A percentile compares a stretch with the other conserved stretches of the same genome.
These are phyloP conservation scores for Sebastes oblongus DNA, from an alignment of 2,797 vertebrate species.

Conservation along the genomic window DNA sequence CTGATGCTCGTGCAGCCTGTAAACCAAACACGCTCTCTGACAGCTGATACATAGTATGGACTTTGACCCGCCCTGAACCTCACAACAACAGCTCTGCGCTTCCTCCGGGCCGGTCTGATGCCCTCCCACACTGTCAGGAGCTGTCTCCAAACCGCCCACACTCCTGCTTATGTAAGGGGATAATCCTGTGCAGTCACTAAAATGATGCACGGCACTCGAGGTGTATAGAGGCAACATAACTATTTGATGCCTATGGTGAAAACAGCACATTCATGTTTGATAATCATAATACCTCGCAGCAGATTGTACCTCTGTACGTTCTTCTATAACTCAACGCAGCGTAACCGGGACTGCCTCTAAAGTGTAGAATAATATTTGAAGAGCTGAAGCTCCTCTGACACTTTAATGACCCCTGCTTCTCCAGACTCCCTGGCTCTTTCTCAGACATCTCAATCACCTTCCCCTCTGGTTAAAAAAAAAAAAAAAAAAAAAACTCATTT, in stretches of 20 bases:
- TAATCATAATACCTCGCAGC: constrained; percentile 7
- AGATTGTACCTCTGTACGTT: not conserved
- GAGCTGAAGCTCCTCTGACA: constrained; percentile 54
- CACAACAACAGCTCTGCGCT: constrained; percentile 36
- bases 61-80: constrained; percentile 43
- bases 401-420: constrained; percentile 59
- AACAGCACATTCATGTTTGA: constrained; percentile 43
- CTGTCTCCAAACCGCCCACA: constrained; percentile 53
- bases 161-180: constrained; percentile 52
- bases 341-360: constrained; percentile 1
- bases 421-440: constrained; percentile 67
- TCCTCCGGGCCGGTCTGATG: constrained; percentile 40
- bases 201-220: constrained; percentile 32
- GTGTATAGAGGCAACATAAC: constrained; percentile 18
- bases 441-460: constrained; percentile 75
- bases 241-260: constrained; percentile 21
- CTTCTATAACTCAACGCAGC: not conserved
- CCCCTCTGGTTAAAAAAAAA: constrained; percentile 32
- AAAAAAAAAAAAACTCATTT: constrained; percentile 43
- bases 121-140: constrained; percentile 51
- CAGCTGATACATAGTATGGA: constrained; percentile 59
- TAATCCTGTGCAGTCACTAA: constrained; percentile 55
- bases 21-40: constrained; percentile 63
- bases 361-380: constrained; percentile 36
- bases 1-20: constrained; percentile 48